Evolutionary conservation across 1,140 invertebrate genomes (phyloP).

Genomic region (Calycopis cecrops): DNA sequence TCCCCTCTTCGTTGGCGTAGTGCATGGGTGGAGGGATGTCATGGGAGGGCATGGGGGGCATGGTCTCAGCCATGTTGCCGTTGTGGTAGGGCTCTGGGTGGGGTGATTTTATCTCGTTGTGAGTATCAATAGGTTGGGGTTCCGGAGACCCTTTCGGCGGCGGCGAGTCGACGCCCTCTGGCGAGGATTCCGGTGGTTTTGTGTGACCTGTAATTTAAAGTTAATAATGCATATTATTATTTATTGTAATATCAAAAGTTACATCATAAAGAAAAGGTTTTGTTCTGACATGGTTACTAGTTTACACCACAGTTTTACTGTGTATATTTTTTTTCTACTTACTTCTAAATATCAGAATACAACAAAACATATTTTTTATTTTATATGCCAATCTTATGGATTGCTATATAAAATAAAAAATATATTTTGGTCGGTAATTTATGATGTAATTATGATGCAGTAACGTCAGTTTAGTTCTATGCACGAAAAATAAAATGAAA

Average conservation of each 20-base stretch:
- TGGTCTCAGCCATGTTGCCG: slow-evolving; percentile 37
- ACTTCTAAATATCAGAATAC: too few relatives aligned
- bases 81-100: slow-evolving; percentile 51
- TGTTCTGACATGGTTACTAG: too few relatives aligned
- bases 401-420: too few relatives aligned
- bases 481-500: too few relatives aligned
- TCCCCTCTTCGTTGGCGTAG: slow-evolving; percentile 45
- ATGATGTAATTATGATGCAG: too few relatives aligned
- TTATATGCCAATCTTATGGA: too few relatives aligned
- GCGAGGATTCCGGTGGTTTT: slow-evolving; percentile 61
- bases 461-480: too few relatives aligned
- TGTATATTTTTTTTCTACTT: too few relatives aligned
- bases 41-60: slow-evolving; percentile 36
- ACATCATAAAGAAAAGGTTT: too few relatives aligned
- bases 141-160: slow-evolving; percentile 53
- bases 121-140: slow-evolving; percentile 40
- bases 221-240: slow-evolving; percentile 4
- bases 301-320: too few relatives aligned
- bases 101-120: slow-evolving; percentile 48
- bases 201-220: slow-evolving; percentile 37
- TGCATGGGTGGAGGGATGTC: slow-evolving; percentile 45
- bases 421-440: too few relatives aligned
- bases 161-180: slow-evolving; percentile 55
- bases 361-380: too few relatives aligned
- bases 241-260: slow-evolving; percentile 1